Conservation (phyloP, 2,888 invertebrate species). For the Notodonta dromedarius region DNA sequence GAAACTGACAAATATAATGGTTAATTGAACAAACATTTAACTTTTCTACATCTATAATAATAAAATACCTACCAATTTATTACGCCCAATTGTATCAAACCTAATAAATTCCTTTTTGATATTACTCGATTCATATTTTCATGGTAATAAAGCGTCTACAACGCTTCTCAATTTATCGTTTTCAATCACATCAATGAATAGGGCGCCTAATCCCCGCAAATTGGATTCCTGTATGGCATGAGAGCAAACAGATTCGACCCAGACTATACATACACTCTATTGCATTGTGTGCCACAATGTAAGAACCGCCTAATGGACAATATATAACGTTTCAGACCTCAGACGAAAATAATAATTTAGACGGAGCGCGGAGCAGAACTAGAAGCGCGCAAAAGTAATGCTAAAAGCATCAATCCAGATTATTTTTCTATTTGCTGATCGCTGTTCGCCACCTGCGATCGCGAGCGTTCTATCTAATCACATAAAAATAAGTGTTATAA, state of each 20-base stretch:
- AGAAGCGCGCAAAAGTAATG: no score
- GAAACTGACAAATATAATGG: no score
- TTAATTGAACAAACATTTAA: no score
- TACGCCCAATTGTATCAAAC: background rate
- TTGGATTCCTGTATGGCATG: constrained; percentile 61
- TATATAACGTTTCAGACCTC: background rate
- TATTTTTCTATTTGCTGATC: no score
- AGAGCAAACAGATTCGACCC: constrained; percentile 51
- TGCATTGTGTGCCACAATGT: constrained; percentile 27
- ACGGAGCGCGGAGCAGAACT: no score
- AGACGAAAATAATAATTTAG: no score
- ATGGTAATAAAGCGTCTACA: constrained; percentile 2
- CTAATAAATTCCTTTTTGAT: constrained; percentile 3
- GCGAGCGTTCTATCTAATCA: no score
- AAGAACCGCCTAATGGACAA: background rate
- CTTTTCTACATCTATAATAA: no score
- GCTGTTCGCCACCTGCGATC: no score
- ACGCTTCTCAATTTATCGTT: constrained; percentile 34
- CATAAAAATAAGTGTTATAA: no score
- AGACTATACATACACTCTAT: constrained; percentile 17
- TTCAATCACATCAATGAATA: constrained; percentile 60
- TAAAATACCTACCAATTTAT: no score
- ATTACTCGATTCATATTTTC: background rate
- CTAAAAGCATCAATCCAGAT: no score
- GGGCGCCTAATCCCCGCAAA: constrained; percentile 53